Evolutionary conservation across 2,888 invertebrate genomes (phyloP), one percentile per base, ranked within the genome.

Genomic region (Napeogenes sylphis): DNA sequence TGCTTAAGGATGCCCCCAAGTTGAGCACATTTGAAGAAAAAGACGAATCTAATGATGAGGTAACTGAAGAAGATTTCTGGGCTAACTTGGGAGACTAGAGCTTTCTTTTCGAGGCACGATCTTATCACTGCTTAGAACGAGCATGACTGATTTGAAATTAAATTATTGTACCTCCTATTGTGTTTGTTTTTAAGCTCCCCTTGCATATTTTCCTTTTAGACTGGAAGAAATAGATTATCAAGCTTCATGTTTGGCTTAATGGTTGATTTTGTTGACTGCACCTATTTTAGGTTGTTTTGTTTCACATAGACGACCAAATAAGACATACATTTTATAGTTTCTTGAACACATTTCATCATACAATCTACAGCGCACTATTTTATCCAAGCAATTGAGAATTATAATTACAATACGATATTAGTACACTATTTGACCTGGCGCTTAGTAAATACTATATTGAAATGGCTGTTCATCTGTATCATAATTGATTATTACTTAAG

Each of bases 41-140:
- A 68, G 79, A 80, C 58, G 85, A 81, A 70, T 77, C 80, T 60
- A 75, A 77, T 63, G 81, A 78, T 71, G 70, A 90, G 87, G 89
- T 87, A 87, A 89, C 78, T 63, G 81, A 75, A 67, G 73, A 85
- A 70, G 85, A 84, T 77, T 91, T 91, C 79, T 90, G 91, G 91
- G 86, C 80, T 83, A 87, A 82, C 74, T 76, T 82, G 71, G 85
- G 76, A 72, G 88, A 91, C 73, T 90, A 89, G 73, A 74, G 79
- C 79, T 79, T 79, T 72, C 58, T 64, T 71, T 75, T 77, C 75
- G 80, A 68, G 75, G 84, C 83, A 84, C 86, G 84, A 75, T 68
- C 71, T 80, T 82, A 77, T 73, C 75, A 76, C 63, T 71, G 70
- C 71, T 73, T 85, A 85, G 77, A 74, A 78, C 70, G 74, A 84